Evolutionary conservation across 2,113 vertebrate genomes (phyloP).

Genomic region (Notechis scutatus): DNA sequence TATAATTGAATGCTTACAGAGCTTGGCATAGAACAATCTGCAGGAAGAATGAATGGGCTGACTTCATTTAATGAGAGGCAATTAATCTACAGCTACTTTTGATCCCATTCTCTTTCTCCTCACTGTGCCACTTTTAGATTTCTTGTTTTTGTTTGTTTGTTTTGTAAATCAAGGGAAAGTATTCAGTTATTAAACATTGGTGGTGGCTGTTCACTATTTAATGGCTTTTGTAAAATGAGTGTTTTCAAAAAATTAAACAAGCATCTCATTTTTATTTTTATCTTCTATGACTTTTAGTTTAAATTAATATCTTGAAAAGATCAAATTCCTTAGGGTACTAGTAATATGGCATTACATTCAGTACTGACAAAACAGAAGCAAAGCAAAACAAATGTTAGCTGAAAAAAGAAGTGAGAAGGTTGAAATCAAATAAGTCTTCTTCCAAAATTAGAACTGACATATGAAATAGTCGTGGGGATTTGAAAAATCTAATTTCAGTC

Average conservation of each 20-base stretch:
- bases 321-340: constrained; percentile 12
- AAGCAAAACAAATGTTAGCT: constrained; percentile 27
- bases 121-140: neutral
- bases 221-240: neutral
- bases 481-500: neutral
- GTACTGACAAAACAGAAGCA: constrained; percentile 4
- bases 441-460: constrained; percentile 36
- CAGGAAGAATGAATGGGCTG: neutral
- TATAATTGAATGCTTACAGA: neutral
- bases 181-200: neutral
- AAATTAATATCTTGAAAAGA: constrained; percentile 46
- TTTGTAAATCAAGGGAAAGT: neutral
- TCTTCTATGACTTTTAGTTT: constrained; percentile 17
- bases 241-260: constrained; percentile 15
- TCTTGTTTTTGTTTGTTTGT: constrained; percentile 6
- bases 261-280: constrained; percentile 36
- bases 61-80: neutral
- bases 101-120: neutral
- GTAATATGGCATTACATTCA: constrained; percentile 19
- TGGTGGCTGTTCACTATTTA: neutral
- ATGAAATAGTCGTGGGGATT: constrained; percentile 1
- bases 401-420: constrained; percentile 13
- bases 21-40: neutral
- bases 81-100: neutral
- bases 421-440: constrained; percentile 14